Evolutionary conservation across 53 echinoderm and acorn worm genomes (phyloP).

Genomic region (Paelopatides confundens): DNA sequence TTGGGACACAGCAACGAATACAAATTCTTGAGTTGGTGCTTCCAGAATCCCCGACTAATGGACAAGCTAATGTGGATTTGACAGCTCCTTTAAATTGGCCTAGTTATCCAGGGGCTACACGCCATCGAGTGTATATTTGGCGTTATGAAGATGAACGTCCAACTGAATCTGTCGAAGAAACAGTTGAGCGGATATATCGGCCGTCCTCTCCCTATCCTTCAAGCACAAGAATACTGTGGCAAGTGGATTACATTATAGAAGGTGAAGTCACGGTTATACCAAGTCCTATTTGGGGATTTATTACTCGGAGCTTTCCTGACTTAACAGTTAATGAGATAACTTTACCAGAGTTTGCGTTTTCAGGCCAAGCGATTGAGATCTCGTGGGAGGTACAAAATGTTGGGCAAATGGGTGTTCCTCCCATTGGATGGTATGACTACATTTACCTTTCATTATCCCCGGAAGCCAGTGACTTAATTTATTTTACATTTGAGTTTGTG

Average conservation of each 20-base stretch:
- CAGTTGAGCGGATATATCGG: neutral
- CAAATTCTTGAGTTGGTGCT: conserved; percentile 14
- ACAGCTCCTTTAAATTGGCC: conserved; percentile 9
- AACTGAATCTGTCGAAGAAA: neutral
- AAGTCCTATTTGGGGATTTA: conserved; percentile 46
- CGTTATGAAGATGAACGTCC: conserved; percentile 16
- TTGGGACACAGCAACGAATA: neutral
- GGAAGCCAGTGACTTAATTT: neutral
- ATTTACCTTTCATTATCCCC: neutral
- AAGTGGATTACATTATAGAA: conserved; percentile 19
- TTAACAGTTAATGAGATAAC: conserved; percentile 10
- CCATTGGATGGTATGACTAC: neutral
- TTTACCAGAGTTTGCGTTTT: conserved; percentile 17
- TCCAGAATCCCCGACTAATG: conserved; percentile 25
- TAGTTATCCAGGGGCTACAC: conserved; percentile 20
- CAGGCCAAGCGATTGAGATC: conserved; percentile 24
- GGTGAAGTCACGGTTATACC: conserved; percentile 1
- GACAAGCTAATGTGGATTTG: conserved; percentile 26
- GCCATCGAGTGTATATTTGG: conserved; percentile 35
- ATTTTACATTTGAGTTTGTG: neutral
- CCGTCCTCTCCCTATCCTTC: conserved; percentile 31
- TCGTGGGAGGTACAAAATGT: conserved; percentile 41
- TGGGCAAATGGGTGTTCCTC: conserved; percentile 15
- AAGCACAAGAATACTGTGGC: conserved; percentile 26
- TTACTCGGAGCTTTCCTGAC: conserved; percentile 31